These are phyloP conservation scores for Falco biarmicus DNA, from an alignment of 2,797 vertebrate species.

Conservation along the genomic window DNA sequence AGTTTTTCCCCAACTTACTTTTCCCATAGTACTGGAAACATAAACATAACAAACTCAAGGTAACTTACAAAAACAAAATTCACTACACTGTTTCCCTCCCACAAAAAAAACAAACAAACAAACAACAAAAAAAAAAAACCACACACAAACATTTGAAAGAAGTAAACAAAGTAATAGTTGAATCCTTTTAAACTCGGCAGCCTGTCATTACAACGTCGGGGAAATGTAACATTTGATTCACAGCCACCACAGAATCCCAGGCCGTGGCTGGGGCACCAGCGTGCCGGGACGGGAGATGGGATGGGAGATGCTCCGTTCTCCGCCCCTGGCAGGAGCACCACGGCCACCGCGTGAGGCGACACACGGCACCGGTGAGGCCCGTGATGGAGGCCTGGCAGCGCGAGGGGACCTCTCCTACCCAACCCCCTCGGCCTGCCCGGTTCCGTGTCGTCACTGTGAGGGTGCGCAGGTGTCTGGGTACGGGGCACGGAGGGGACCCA, in stretches of 20 bases:
- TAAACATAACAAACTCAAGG: neutral
- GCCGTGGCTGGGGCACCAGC: neutral
- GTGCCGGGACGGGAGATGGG: accelerated
- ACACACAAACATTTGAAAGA: neutral
- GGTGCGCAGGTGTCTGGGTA: accelerated
- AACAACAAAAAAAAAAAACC: too few species aligned
- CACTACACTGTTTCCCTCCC: neutral
- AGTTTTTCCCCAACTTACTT: neutral
- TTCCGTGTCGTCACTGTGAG: neutral
- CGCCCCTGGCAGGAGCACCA: accelerated
- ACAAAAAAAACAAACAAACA: neutral
- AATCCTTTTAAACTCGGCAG: neutral
- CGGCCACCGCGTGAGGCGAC: accelerated
- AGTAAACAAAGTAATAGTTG: neutral
- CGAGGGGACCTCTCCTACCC: neutral
- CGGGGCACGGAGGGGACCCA: neutral
- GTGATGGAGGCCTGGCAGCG: neutral
- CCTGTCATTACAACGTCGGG: neutral
- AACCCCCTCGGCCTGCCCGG: accelerated
- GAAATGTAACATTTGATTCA: accelerated
- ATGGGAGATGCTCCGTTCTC: accelerated
- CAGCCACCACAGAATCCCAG: neutral
- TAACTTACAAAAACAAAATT: neutral
- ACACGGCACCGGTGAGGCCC: accelerated
- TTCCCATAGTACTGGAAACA: neutral